A percentile compares a stretch with the other conserved stretches of the same genome.
Conservation (phyloP, 2,888 invertebrate genomes). For the Plusia festucae region DNA sequence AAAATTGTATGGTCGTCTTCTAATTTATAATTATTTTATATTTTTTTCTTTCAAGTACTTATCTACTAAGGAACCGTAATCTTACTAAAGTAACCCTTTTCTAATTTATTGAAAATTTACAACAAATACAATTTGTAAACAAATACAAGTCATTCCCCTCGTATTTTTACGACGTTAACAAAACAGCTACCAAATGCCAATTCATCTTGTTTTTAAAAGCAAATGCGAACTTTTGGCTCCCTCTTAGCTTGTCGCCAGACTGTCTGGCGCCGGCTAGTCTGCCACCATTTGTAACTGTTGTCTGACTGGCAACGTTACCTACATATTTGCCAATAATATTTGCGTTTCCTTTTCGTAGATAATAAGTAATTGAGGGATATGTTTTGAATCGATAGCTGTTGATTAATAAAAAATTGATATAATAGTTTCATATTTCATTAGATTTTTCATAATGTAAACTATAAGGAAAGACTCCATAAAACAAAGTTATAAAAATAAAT, state of each 20-base stretch:
- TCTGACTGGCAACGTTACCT: conserved; percentile 28
- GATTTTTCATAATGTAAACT: too few relatives aligned
- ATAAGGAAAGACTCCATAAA: too few relatives aligned
- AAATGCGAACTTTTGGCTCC: conserved; percentile 19
- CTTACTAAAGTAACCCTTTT: too few relatives aligned
- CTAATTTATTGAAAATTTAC: too few relatives aligned
- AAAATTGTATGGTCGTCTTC: too few relatives aligned
- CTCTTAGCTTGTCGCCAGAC: conserved; percentile 69
- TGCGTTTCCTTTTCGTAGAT: conserved; percentile 17
- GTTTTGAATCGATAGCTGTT: conserved; percentile 4
- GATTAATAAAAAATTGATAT: background rate
- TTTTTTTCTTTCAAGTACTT: too few relatives aligned
- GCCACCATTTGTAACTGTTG: conserved; percentile 45
- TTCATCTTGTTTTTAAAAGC: conserved; percentile 40
- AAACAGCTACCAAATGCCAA: conserved; percentile 15
- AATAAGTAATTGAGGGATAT: background rate
- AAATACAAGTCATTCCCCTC: background rate
- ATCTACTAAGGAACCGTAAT: too few relatives aligned
- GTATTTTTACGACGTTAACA: background rate
- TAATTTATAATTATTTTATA: too few relatives aligned
- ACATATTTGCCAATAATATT: conserved; percentile 48
- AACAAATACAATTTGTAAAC: too few relatives aligned
- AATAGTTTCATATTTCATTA: too few relatives aligned
- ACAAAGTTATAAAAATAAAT: too few relatives aligned
- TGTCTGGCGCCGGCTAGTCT: conserved; percentile 71